phyloP scores from a whole-genome alignment of 2,113 vertebrate genomes.

The Burhinus bistriatus region DNA sequence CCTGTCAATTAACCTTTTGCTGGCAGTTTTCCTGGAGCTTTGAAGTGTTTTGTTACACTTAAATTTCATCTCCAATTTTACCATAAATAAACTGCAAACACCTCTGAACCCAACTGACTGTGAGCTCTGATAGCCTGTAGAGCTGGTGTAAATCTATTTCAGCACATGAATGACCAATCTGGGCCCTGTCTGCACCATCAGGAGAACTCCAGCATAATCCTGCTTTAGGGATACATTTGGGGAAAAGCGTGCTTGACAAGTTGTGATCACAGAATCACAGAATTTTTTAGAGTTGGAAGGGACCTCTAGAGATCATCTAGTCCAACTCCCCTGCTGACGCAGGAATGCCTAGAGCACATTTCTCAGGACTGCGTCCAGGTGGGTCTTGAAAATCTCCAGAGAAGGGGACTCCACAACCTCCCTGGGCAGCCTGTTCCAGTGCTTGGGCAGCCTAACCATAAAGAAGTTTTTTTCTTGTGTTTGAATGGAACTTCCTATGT shows the following conservation, averaged over 20 bases:
- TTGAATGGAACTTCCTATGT: too few relatives aligned
- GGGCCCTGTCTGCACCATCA: neutral
- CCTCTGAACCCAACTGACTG: neutral
- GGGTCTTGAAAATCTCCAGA: too few relatives aligned
- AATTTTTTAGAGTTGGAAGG: too few relatives aligned
- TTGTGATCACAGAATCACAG: too few relatives aligned
- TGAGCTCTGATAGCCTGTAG: neutral
- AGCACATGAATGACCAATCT: neutral
- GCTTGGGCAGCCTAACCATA: too few relatives aligned
- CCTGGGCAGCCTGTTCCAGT: too few relatives aligned
- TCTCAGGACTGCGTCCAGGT: too few relatives aligned
- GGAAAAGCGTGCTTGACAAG: neutral
- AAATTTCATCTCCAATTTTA: neutral
- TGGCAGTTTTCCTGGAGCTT: neutral
- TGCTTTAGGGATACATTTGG: neutral
- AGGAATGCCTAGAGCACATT: too few relatives aligned
- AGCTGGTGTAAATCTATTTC: neutral
- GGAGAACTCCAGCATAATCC: neutral
- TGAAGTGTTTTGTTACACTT: neutral
- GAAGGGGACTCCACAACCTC: too few relatives aligned
- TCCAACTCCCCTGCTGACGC: too few relatives aligned
- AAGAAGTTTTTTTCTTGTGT: too few relatives aligned
- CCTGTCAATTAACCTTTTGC: neutral
- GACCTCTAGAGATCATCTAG: too few relatives aligned
- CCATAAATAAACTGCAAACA: neutral